Evolutionary conservation across 2,888 invertebrate genomes (phyloP), one percentile per base, ranked within the genome.

Genomic region (Macrophya annulata): DNA sequence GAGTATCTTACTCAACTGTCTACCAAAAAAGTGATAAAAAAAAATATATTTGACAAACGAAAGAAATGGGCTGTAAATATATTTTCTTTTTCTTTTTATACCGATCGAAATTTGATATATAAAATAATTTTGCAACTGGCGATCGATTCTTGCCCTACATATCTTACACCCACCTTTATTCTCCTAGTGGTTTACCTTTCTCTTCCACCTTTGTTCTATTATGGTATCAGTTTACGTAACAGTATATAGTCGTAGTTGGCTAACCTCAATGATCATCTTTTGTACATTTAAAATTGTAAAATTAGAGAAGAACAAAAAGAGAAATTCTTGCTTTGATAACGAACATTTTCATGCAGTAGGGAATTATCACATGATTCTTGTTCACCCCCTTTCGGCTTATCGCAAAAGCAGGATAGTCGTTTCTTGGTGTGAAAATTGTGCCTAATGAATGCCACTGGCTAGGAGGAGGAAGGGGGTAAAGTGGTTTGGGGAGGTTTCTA

Each of bases 361-460:
- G 2, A 55, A 55, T 55, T 55, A 55, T 55, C 55, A 8, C n/a
- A 55, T 55, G 55, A 55, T 55, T 55, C 55, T 55, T n/a, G n/a
- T 1, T 31, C 65, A 65, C 65, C 65, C 65, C 21, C 31, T 17
- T 25, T 51, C 6, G 55, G n/a, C 62, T 62, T 62, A 62, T 62
- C 62, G 62, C 62, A 0, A 62, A 31, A 40, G 40, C 10, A 21
- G 37, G 68, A 5, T 1, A 12, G 45, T 45, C 45, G 43, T 74
- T 25, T 6, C 68, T 45, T 17, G 77, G 77, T 37, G 77, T 37
- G 51, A 37, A 77, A 55, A 55, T 77, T 77, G 4, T 43, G 51
- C 77, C 37, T 77, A 77, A 77, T 55, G 48, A 77, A 77, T 77
- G 77, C 51, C 31, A 51, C 51, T 17, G 55, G 55, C 6, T 55